Evolutionary conservation across 2,113 vertebrate species (phyloP).

Genomic region (Scomber colias): DNA sequence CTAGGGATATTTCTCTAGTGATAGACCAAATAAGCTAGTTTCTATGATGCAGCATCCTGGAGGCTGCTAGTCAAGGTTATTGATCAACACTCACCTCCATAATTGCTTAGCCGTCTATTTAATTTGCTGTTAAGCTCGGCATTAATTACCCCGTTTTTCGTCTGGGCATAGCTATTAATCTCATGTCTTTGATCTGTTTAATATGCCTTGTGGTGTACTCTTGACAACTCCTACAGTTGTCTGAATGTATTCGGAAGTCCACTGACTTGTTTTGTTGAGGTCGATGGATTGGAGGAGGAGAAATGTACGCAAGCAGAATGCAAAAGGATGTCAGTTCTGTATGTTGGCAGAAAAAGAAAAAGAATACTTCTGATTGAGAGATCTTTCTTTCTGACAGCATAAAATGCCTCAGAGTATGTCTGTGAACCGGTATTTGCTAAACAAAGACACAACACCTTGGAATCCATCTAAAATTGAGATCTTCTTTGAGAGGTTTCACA

Average conservation of each 20-base stretch:
- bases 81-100: constrained; percentile 75
- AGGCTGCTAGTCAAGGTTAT: constrained; percentile 75
- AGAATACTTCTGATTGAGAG: constrained; percentile 38
- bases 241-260: constrained; percentile 49
- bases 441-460: constrained; percentile 42
- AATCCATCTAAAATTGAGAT: constrained; percentile 55
- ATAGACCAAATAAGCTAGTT: constrained; percentile 38
- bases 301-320: neutral
- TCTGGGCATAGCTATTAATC: constrained; percentile 71
- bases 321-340: neutral
- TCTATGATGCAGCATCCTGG: constrained; percentile 55
- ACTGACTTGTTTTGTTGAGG: constrained; percentile 32
- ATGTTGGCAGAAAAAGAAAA: neutral
- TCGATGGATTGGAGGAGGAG: neutral
- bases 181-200: constrained; percentile 73
- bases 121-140: constrained; percentile 73
- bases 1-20: constrained; percentile 36
- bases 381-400: constrained; percentile 45
- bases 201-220: constrained; percentile 62
- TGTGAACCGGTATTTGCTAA: constrained; percentile 33
- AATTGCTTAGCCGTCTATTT: constrained; percentile 75
- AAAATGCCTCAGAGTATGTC: constrained; percentile 15
- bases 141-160: constrained; percentile 72
- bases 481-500: constrained; percentile 56
- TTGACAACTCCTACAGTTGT: constrained; percentile 56